Evolutionary conservation across 2,113 vertebrate genomes (phyloP).

Genomic region (Himantopus leucocephalus): DNA sequence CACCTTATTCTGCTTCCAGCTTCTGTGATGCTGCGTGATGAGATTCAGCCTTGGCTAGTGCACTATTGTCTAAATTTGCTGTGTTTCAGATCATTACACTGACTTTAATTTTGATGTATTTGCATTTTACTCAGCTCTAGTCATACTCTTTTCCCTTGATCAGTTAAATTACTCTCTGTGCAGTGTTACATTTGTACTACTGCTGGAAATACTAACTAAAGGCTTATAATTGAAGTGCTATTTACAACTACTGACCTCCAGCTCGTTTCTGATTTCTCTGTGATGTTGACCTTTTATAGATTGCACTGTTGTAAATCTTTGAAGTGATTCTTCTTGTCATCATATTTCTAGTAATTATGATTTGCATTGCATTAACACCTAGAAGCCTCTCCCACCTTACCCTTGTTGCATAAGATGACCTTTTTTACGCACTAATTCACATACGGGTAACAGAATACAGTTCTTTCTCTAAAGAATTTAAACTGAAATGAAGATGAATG

Average conservation of each 20-base stretch:
- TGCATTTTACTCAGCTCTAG: constrained; percentile 68
- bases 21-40: neutral
- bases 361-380: constrained; percentile 54
- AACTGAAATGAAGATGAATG: neutral
- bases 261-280: constrained; percentile 27
- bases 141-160: constrained; percentile 61
- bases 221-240: constrained; percentile 53
- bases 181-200: constrained; percentile 44
- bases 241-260: constrained; percentile 53
- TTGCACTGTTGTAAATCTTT: constrained; percentile 45
- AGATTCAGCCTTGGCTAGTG: constrained; percentile 38
- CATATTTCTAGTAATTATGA: constrained; percentile 56
- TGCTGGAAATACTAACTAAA: constrained; percentile 46
- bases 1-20: neutral
- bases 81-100: constrained; percentile 72
- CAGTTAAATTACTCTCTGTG: constrained; percentile 68
- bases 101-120: constrained; percentile 77
- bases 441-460: neutral
- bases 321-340: constrained; percentile 51
- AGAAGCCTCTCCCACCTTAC: constrained; percentile 15
- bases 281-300: constrained; percentile 56
- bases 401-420: constrained; percentile 37
- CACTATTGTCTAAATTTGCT: constrained; percentile 60
- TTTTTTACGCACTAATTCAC: constrained; percentile 25
- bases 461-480: neutral